A percentile compares a stretch with the other conserved stretches of the same genome.
phyloP scores from a whole-genome alignment of 2,113 vertebrate genomes.

The Microtus montanus region DNA sequence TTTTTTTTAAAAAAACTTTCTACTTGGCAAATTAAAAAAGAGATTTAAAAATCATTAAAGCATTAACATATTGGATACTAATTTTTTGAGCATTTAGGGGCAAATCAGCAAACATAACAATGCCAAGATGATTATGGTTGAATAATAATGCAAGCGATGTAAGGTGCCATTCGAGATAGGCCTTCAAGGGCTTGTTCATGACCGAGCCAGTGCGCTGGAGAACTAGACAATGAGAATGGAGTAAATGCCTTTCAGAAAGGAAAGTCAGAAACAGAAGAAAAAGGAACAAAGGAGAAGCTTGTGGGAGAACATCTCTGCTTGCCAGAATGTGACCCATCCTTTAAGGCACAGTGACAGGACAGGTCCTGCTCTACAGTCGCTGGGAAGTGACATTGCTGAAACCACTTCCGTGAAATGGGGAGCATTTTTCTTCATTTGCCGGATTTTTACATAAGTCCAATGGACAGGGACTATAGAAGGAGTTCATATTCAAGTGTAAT shows the following conservation, averaged over 20 bases:
- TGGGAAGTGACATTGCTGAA: neutral
- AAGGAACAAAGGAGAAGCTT: neutral
- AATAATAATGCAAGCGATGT: neutral
- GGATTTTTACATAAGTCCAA: neutral
- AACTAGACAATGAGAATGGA: neutral
- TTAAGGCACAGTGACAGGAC: neutral
- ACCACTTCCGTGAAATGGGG: neutral
- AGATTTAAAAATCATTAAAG: conserved; percentile 56
- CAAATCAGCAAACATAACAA: conserved; percentile 22
- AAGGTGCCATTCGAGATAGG: neutral
- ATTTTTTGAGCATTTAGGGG: conserved; percentile 14
- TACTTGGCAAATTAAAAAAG: conserved; percentile 48
- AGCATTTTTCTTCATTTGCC: neutral
- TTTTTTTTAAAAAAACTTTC: conserved; percentile 15
- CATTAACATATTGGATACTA: conserved; percentile 7
- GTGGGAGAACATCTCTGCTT: neutral
- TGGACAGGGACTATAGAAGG: neutral
- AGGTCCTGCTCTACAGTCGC: neutral
- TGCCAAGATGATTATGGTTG: neutral
- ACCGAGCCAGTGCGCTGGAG: neutral
- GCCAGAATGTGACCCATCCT: neutral
- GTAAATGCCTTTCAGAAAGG: neutral
- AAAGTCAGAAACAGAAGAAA: neutral
- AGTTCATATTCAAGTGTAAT: neutral
- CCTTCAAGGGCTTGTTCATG: neutral